Evolutionary conservation across 2,888 invertebrate species (phyloP), one percentile per base, ranked within the genome.

Genomic region (Syrista parreyssii): DNA sequence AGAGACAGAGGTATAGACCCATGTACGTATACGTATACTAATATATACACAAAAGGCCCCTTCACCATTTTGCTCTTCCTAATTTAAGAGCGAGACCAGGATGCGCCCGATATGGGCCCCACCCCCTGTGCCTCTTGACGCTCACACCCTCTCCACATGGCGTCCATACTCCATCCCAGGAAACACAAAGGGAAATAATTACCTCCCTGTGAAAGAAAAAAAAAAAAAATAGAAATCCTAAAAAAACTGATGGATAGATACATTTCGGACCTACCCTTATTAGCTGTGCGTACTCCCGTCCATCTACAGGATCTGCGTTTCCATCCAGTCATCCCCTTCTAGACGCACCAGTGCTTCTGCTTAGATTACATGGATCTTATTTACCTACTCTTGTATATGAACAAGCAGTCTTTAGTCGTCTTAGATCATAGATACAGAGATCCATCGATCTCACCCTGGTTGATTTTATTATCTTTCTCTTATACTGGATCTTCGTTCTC

Each of bases 121-220:
- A 69, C 69, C 69, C 69, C 40, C 40, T 81, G 79, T 40, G 68
- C 68, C 15, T 68, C 77, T n/a, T 36, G 33, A 68, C 30, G 32
- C 68, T n/a, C 69, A 32, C 82, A 40, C 82, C 85, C 82, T 87
- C 88, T 84, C 88, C 82, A 84, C 88, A 85, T 89, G 88, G 86
- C 83, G 87, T 84, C 88, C 82, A 82, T 40, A 40, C 78, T 82
- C 82, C 82, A 85, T 86, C 84, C 84, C 82, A 79, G 81, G 82
- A 81, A 81, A 76, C 83, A 89, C 88, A 87, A 89, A 88, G 86
- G 83, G 86, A 89, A 89, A 90, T 89, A 90, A 90, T 90, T 89
- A 90, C 84, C 87, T 84, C 82, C 85, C 85, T 84, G 82, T 81
- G 69, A 32, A 40, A 40, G 40, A 40, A 40, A 12, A 40, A 15